Evolutionary conservation across 2,113 vertebrate species (phyloP).

Genomic region (Rhea pennata): DNA sequence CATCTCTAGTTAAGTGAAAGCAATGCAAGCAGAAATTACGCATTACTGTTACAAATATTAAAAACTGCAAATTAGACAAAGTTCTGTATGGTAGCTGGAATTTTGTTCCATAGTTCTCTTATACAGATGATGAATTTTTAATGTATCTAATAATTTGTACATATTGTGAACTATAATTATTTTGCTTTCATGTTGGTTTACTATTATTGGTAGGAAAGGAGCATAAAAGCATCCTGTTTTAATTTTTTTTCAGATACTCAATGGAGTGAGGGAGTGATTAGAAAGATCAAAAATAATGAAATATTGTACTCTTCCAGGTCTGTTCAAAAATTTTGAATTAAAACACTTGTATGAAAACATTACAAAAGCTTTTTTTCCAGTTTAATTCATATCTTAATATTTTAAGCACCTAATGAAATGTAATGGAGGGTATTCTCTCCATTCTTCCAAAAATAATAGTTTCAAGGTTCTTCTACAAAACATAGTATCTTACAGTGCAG

Average conservation of each 20-base stretch:
- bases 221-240: background rate
- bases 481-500: background rate
- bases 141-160: background rate
- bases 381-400: background rate
- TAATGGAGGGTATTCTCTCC: background rate
- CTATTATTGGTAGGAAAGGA: background rate
- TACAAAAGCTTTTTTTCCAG: background rate
- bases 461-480: background rate
- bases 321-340: background rate
- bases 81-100: background rate
- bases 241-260: background rate
- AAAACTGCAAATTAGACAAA: background rate
- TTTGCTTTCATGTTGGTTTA: background rate
- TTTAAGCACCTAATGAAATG: background rate
- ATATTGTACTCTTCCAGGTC: background rate
- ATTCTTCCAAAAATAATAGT: background rate
- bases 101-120: background rate
- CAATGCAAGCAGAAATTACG: background rate
- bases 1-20: background rate
- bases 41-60: background rate
- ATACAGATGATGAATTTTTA: background rate
- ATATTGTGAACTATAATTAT: background rate
- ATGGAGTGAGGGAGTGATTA: background rate
- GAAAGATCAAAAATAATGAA: background rate
- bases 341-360: background rate